A percentile compares a stretch with the other conserved stretches of the same genome.
phyloP scores from a whole-genome alignment of 2,888 invertebrate genomes.

The Cartodere bifasciata region DNA sequence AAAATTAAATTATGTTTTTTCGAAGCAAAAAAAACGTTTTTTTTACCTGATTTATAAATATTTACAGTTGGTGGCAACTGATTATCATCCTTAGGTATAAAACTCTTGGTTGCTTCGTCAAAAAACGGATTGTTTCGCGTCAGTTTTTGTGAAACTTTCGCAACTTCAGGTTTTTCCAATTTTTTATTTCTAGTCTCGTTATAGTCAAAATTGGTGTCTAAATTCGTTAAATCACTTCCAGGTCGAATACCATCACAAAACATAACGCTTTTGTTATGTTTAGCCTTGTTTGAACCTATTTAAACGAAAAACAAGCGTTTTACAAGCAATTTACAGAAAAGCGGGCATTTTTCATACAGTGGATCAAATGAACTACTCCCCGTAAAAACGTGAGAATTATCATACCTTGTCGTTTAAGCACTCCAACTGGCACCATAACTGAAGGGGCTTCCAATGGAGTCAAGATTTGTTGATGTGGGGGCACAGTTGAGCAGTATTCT shows the following conservation, averaged over 20 bases:
- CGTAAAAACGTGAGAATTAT: constrained; percentile 1
- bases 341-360: constrained; percentile 4
- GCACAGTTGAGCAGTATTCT: constrained; percentile 76
- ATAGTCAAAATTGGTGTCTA: constrained; percentile 48
- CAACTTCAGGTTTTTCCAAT: constrained; percentile 8
- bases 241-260: constrained; percentile 83
- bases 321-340: constrained; percentile 1
- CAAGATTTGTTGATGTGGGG: constrained; percentile 58
- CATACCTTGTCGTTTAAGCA: constrained; percentile 57
- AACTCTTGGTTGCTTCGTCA: constrained; percentile 42
- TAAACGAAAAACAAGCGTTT: constrained; percentile 12
- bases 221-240: constrained; percentile 71
- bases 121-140: constrained; percentile 31
- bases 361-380: not conserved
- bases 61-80: constrained; percentile 44
- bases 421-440: constrained; percentile 78
- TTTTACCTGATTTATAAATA: constrained; percentile 38
- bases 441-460: constrained; percentile 45
- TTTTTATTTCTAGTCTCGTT: constrained; percentile 18
- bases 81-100: constrained; percentile 41
- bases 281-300: constrained; percentile 36
- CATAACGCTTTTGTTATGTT: constrained; percentile 65
- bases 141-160: constrained; percentile 4
- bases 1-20: constrained; percentile 2
- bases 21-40: constrained; percentile 2